Conservation (phyloP, 2,113 vertebrate species). For the Oncorhynchus kisutch region DNA sequence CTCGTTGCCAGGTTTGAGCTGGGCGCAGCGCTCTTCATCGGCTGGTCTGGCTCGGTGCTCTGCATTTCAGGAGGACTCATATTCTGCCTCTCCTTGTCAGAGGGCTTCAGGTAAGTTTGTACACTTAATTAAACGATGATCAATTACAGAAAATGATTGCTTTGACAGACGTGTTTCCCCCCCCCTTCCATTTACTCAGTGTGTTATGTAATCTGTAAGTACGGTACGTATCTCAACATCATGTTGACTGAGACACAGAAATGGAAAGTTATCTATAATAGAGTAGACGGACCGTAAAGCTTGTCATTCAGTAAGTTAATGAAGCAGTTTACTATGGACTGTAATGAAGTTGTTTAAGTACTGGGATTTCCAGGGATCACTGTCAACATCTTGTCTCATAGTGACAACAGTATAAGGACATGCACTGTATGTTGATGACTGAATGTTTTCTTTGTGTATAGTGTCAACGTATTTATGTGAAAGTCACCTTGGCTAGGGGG, state of each 20-base stretch:
- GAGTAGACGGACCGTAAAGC: background rate
- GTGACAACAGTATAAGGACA: slow-evolving; percentile 23
- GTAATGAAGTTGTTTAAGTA: background rate
- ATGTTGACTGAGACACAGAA: background rate
- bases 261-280: background rate
- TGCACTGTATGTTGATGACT: slow-evolving; percentile 4
- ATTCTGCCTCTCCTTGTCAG: slow-evolving; percentile 73
- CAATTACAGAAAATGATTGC: no score
- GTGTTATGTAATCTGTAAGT: background rate
- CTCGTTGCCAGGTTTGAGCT: slow-evolving; percentile 72
- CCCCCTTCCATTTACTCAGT: background rate
- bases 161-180: background rate
- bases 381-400: slow-evolving; percentile 50
- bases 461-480: slow-evolving; percentile 13
- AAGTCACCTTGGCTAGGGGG: slow-evolving; percentile 59
- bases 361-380: slow-evolving; percentile 30
- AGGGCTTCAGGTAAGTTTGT: slow-evolving; percentile 60
- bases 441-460: slow-evolving; percentile 62
- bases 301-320: slow-evolving; percentile 14
- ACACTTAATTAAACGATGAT: background rate
- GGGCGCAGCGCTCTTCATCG: slow-evolving; percentile 78
- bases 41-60: slow-evolving; percentile 78
- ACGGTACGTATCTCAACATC: slow-evolving; percentile 15
- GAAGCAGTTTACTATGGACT: slow-evolving; percentile 34
- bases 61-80: slow-evolving; percentile 73